Evolutionary conservation across 2,888 invertebrate species (phyloP).

Genomic region (Anorthoa munda): DNA sequence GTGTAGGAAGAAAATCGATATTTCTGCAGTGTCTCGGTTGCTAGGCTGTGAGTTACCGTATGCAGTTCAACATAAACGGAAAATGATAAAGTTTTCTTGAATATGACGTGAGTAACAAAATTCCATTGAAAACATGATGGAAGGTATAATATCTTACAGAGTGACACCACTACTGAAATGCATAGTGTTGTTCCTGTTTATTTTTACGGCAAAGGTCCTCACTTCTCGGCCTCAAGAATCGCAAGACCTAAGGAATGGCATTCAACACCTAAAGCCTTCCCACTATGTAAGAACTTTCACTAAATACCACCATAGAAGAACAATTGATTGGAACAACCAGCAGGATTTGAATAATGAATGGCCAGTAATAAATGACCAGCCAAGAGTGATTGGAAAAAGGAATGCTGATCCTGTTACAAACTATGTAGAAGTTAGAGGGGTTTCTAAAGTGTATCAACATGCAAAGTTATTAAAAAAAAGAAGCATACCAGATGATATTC

Average conservation of each 20-base stretch:
- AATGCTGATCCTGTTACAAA: constrained; percentile 68
- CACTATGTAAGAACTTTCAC: constrained; percentile 88
- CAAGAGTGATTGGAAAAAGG: constrained; percentile 78
- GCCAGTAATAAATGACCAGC: constrained; percentile 74
- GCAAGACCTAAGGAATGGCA: constrained; percentile 80
- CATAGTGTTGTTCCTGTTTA: constrained; percentile 86
- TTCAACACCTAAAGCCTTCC: constrained; percentile 82
- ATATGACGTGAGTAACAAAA: constrained; percentile 48
- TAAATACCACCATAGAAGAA: constrained; percentile 87
- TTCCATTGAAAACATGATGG: constrained; percentile 73
- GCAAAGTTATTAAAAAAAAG: constrained; percentile 60
- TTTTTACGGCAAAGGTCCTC: constrained; percentile 88
- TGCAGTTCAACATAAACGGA: constrained; percentile 68
- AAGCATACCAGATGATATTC: constrained; percentile 50
- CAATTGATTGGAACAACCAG: constrained; percentile 80
- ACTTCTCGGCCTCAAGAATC: constrained; percentile 86
- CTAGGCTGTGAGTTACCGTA: constrained; percentile 72
- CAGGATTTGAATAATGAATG: constrained; percentile 79
- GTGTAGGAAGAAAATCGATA: constrained; percentile 78
- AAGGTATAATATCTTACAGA: constrained; percentile 82
- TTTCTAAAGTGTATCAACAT: constrained; percentile 54
- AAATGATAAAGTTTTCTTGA: constrained; percentile 55
- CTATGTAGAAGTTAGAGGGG: constrained; percentile 52
- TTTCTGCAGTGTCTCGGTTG: constrained; percentile 81
- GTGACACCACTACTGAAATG: constrained; percentile 87